These are phyloP conservation scores for Melinaea marsaeus DNA, from an alignment of 2,888 invertebrate genomes.

Conservation along the genomic window DNA sequence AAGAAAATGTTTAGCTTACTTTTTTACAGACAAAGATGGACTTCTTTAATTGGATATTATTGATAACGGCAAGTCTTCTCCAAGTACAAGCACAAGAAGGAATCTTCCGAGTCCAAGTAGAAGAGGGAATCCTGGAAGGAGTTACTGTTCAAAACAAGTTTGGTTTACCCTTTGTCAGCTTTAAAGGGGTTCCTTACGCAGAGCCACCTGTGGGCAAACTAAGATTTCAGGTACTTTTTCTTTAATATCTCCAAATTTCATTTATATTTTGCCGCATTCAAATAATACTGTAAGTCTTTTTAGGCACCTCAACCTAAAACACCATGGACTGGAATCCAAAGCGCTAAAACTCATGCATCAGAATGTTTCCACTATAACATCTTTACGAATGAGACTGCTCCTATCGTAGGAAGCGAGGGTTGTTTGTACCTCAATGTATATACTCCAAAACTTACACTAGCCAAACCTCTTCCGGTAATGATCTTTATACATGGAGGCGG, in stretches of 20 bases:
- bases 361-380: conserved; percentile 47
- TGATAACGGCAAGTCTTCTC: conserved; percentile 2
- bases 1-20: not conserved
- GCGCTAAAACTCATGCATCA: conserved; percentile 52
- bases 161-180: conserved; percentile 48
- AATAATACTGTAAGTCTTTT: conserved; percentile 25
- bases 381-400: conserved; percentile 22
- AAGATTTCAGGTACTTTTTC: conserved; percentile 50
- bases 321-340: conserved; percentile 56
- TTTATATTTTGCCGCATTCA: too few species aligned
- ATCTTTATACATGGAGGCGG: conserved; percentile 63
- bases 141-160: conserved; percentile 43
- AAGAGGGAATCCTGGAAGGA: conserved; percentile 51
- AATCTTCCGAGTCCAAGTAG: conserved; percentile 35
- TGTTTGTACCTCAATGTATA: conserved; percentile 67
- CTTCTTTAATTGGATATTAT: not conserved
- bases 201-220: conserved; percentile 53
- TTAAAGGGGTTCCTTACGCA: conserved; percentile 62
- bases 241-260: too few species aligned
- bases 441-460: conserved; percentile 47
- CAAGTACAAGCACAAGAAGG: too few species aligned
- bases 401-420: conserved; percentile 48
- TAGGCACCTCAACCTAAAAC: conserved; percentile 55
- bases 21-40: not conserved
- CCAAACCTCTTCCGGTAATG: conserved; percentile 52